Evolutionary conservation across 2,888 invertebrate genomes (phyloP).

Genomic region (Eucera pruinosa): DNA sequence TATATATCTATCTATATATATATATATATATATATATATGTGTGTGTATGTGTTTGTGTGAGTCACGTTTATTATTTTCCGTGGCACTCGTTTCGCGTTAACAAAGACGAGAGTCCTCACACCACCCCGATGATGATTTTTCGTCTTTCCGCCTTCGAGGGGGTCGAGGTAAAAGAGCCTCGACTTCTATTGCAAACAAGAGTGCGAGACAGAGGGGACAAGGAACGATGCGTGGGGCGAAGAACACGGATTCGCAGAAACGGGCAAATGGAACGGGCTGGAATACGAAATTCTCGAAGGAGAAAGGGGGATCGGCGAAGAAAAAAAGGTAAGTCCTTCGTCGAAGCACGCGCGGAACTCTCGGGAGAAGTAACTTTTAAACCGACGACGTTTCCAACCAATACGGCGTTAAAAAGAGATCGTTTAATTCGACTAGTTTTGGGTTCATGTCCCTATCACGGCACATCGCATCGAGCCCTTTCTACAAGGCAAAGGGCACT

Average conservation of each 20-base stretch:
- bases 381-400: constrained; percentile 40
- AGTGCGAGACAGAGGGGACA: no score
- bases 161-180: no score
- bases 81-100: background rate
- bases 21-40: no score
- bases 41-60: no score
- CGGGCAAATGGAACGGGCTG: constrained; percentile 5
- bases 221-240: constrained; percentile 58
- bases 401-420: constrained; percentile 65
- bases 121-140: no score
- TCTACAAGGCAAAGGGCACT: constrained; percentile 81
- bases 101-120: no score
- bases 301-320: constrained; percentile 38
- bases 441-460: constrained; percentile 91
- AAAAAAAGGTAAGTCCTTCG: constrained; percentile 64
- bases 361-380: constrained; percentile 41
- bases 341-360: constrained; percentile 50
- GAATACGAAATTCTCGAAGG: constrained; percentile 35
- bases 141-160: no score
- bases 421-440: constrained; percentile 76
- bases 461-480: constrained; percentile 90
- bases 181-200: no score
- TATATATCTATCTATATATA: no score
- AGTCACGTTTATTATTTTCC: no score
- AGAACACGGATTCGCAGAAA: no score